Evolutionary conservation across 2,113 vertebrate species (phyloP), one percentile per base, ranked within the genome.

Genomic region (Gobius niger): DNA sequence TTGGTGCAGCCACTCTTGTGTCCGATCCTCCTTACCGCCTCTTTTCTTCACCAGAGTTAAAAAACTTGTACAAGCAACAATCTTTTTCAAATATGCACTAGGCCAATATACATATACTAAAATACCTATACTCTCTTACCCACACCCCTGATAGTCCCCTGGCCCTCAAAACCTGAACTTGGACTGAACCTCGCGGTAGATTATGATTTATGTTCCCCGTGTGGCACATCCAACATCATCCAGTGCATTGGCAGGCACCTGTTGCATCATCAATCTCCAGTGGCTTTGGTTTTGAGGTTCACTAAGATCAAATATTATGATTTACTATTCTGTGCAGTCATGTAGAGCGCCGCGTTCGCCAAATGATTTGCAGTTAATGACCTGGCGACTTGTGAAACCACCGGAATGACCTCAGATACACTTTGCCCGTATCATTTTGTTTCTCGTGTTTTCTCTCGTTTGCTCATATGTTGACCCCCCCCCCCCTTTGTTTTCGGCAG

Each of bases 401-500:
- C 57, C 16, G 6, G 57, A 67, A 3, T 70, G 54, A 65, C 18
- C 8, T 65, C 2, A 68, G 54, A 51, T 52, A 81, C 9, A 12
- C 3, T 54, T 24, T 54, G 5, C 18, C 24, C 18, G 24, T 24
- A 54, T 54, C 1, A 34, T 34, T 34, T 34, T 34, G 3, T 4
- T 34, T 34, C 24, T 34, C 24, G n/a, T n/a, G n/a, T n/a, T n/a
- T n/a, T 34, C 24, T 34, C 24, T 34, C 24, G 24, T 34, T 34
- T 34, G 24, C 24, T 34, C 63, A 41, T 40, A 6, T 10, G 9
- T 16, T 47, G 9, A 44, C 68, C 8, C 46, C 69, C 19, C 24
- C 41, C 68, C 8, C 46, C 69, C 19, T 4, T 34, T 34, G 24
- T 16, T 83, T 80, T 78, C 88, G 85, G 73, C 93, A 99, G 98